Evolutionary conservation across 2,888 invertebrate species (phyloP), one percentile per base, ranked within the genome.

Genomic region (Eupithecia tripunctaria): DNA sequence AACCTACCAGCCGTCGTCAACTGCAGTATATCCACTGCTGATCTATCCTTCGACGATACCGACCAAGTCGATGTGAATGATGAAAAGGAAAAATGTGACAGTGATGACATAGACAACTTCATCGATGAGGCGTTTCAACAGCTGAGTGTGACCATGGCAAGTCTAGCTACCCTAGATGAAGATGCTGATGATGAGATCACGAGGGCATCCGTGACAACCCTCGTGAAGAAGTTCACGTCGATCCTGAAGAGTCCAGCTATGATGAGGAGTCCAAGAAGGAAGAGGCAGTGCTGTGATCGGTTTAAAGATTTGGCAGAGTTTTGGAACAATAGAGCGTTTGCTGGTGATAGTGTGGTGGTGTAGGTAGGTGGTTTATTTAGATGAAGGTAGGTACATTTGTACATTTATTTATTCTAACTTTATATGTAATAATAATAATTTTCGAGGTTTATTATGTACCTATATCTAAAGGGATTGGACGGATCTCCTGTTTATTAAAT

Each of bases 111-210:
- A 0, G 91, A 90, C 25, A 84, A 81, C 27, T 92, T 84, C n/a
- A 92, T 94, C 2, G 93, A 93, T 74, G 92, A 93, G 75, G 91
- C 92, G 0, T 91, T 94, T 72, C 87, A 90, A 12, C 85, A 90
- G 25, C 78, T 93, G 12, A 87, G 87, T 75, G 82, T 85, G 0
- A 88, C 89, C 0, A 79, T 91, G 18, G 84, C 85, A 0, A 85
- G 82, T 36, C 73, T 89, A 14, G 81, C 85, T 0, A 85, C 81
- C 14, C 74, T 88, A 18, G 80, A 85, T 0, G 74, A 77, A 29
- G 78, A 77, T 5, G 72, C 75, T 21, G 82, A 86, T 59, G 84
- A 88, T 63, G 82, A 86, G 4, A 77, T 80, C 0, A 84, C 87
- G 0, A 81, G 82, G 66, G 88, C 88, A 14, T 89, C 94, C 0